Base-by-base conservation (phyloP, 2,888 invertebrate genomes). In the Chrysolina oricalcia region DNA sequence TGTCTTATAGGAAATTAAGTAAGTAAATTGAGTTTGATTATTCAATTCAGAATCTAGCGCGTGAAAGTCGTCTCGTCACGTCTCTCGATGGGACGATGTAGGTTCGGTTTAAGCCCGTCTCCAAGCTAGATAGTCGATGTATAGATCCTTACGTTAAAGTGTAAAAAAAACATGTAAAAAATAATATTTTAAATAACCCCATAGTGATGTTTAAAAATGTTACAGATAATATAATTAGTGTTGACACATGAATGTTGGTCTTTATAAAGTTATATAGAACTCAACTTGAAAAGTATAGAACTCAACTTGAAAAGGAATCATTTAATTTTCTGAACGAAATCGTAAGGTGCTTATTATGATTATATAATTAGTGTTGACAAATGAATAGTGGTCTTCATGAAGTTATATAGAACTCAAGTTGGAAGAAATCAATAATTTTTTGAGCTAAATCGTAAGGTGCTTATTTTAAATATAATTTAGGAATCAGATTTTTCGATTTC, bases 1-100 rank as follows among this genome's bases (percentile, higher is more conserved):
- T n/a, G n/a, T n/a, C n/a, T n/a, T n/a, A n/a, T n/a, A n/a, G n/a
- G n/a, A n/a, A n/a, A n/a, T n/a, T n/a, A n/a, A n/a, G n/a, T n/a
- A n/a, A n/a, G n/a, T n/a, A n/a, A n/a, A n/a, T n/a, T n/a, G n/a
- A n/a, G n/a, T n/a, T n/a, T n/a, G n/a, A n/a, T n/a, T n/a, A n/a
- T n/a, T n/a, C n/a, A n/a, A n/a, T n/a, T n/a, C 65, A 27, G 75
- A 74, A 56, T 70, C 21, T 17, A 62, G 66, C 53, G 69, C 67
- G 70, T 70, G 72, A 72, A 63, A 72, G 53, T 48, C 70, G 71
- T 87, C 86, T 88, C 88, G 88, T 88, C 87, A 87, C 83, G 86
- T 82, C 85, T 83, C 86, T 84, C 53, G 81, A 80, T 78, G 84
- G 81, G 85, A 85, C 80, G 83, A 85, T 81, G 86, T 82, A 81